Percentiles rank a stretch among this genome's conserved stretches.
Evolutionary conservation across 2,797 vertebrate species (phyloP).

Genomic region (Platyrinchus mystaceus): DNA sequence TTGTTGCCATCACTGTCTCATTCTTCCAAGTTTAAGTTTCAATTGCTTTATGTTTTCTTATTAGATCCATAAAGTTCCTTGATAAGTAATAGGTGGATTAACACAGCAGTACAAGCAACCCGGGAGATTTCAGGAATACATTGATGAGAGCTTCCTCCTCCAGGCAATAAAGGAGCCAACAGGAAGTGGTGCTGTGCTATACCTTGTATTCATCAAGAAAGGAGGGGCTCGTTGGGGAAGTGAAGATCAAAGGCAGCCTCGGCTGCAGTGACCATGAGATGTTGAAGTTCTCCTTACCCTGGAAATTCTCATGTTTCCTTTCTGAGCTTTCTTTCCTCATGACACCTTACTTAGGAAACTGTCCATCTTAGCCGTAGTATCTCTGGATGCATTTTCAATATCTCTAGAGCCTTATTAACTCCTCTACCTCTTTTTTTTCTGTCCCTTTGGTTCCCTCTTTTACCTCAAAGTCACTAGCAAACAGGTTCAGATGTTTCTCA

Average conservation of each 20-base stretch:
- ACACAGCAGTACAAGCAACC: neutral
- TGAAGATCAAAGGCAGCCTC: neutral
- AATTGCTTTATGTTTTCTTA: neutral
- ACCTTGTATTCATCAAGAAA: neutral
- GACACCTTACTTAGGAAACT: neutral
- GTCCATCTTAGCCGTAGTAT: neutral
- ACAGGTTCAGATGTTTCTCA: neutral
- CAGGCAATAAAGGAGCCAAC: rapidly evolving
- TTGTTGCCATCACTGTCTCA: neutral
- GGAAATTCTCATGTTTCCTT: neutral
- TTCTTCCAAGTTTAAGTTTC: neutral
- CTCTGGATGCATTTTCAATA: neutral
- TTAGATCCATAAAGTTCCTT: neutral
- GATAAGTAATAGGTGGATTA: neutral
- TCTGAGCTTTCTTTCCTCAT: neutral
- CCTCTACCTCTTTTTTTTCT: neutral
- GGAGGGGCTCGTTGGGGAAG: neutral
- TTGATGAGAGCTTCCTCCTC: neutral
- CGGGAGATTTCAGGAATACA: neutral
- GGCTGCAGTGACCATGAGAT: neutral
- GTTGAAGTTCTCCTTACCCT: neutral
- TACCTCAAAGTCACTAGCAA: neutral
- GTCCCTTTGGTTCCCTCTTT: neutral
- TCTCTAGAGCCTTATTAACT: neutral
- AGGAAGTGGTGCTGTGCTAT: neutral